Evolutionary conservation across 2,113 vertebrate genomes (phyloP), one percentile per base, ranked within the genome.

Genomic region (Onychostoma macrolepis): DNA sequence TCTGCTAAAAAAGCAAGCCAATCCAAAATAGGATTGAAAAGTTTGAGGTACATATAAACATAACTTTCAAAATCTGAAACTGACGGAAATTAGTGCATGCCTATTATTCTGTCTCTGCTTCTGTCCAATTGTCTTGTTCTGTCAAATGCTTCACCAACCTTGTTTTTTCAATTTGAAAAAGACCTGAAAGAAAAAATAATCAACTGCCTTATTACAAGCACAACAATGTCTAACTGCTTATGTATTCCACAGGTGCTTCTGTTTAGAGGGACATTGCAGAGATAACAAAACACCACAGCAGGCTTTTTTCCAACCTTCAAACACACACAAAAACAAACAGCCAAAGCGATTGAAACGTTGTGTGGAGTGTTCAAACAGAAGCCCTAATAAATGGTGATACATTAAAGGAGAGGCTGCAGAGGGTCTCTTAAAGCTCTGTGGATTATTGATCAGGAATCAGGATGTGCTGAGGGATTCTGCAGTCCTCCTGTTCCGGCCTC

Each of bases 381-480:
- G 36, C 38, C 24, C 17, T 53, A 53, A 50, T 24, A 67, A 71
- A 83, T 30, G 5, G 17, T 71, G 43, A 33, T 36, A 63, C 50
- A 38, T 74, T 56, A 56, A 58, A 74, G 48, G 15, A 36, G 15
- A 69, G 41, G n/a, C 41, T 36, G 28, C 6, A 2, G 65, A 48
- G 26, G 6, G 67, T 72, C 45, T 50, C 63, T 69, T 26, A 83
- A 83, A 71, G 9, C 48, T 38, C 83, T 41, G 69, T n/a, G 33
- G 82, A 84, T 84, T 74, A 84, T 74, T 84, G 82, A 74, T 84
- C 67, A 13, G 13, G 4, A 50, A 4, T 36, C 36, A 36, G 36
- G 5, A 26, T 2, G 21, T 38, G 11, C 21, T 72, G 48, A 84
- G 21, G 83, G 48, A 84, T 84, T 56, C 67, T 38, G 24, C 21